These are phyloP conservation scores for Pachypsylla venusta DNA, from an alignment of 1,140 invertebrate genomes.

Conservation along the genomic window DNA sequence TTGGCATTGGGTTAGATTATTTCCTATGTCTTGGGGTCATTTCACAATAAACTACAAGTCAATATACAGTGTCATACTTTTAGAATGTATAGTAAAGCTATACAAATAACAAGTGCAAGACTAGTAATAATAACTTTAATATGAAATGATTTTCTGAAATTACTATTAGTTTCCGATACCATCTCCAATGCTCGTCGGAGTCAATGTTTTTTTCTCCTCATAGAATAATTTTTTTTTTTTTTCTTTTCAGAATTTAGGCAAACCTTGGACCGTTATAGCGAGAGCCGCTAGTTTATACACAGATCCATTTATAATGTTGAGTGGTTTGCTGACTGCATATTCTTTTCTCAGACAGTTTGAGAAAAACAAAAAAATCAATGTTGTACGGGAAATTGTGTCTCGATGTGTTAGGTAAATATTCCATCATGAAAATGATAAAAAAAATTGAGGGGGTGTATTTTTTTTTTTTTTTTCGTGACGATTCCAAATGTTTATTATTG, in stretches of 20 bases:
- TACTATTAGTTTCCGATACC: no score
- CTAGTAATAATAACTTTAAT: no score
- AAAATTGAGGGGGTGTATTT: background rate
- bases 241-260: constrained; percentile 38
- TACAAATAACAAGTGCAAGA: no score
- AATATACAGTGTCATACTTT: no score
- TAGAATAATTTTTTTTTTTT: constrained; percentile 14
- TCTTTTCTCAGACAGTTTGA: constrained; percentile 37
- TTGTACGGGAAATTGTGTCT: constrained; percentile 22
- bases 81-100: no score
- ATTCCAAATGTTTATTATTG: no score
- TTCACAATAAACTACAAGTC: no score
- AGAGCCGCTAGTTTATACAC: constrained; percentile 59
- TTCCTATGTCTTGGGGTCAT: no score
- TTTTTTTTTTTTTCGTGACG: background rate
- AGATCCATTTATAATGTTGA: constrained; percentile 59
- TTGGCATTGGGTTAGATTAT: no score
- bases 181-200: no score
- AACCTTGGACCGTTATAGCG: constrained; percentile 52
- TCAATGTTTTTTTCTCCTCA: no score
- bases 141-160: no score
- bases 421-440: background rate
- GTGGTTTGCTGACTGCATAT: constrained; percentile 50
- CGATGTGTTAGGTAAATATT: constrained; percentile 23
- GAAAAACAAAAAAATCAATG: constrained; percentile 19